Evolutionary conservation across 1,140 invertebrate species (phyloP), one percentile per base, ranked within the genome.

Genomic region (Drosophila auraria): DNA sequence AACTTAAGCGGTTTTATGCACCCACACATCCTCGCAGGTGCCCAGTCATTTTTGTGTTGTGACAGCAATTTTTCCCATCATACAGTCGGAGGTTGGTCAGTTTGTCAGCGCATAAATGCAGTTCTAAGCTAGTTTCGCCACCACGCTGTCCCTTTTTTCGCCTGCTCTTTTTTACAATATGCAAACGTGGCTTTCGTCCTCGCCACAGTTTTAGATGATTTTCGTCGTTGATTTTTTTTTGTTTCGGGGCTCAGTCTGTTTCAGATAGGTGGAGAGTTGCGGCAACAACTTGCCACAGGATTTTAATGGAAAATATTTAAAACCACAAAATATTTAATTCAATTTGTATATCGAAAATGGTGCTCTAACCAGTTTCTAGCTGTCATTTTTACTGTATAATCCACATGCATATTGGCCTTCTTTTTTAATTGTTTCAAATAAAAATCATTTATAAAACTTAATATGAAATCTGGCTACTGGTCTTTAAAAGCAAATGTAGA

Each of bases 281-380:
- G 61, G 59, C 77, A 74, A 80, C 76, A 87, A 80, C 80, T 82
- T 83, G 77, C 84, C 78, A 71, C 62, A 69, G 71, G 40, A 71
- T 89, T 87, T 89, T 89, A 87, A 89, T 89, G 84, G 72, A 89
- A 87, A 81, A 89, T 81, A 80, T 81, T 83, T 73, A 89, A 83
- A 50, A 64, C 56, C 58, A 44, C 63, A 38, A 78, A 78, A 83
- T 78, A 82, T 82, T 87, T 89, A 78, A 87, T 89, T 89, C 65
- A 87, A 89, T 87, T 81, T 65, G 25, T 45, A 27, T 56, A 78
- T 66, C 53, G 73, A 74, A 69, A 45, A 56, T 57, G 30, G 40
- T 3, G 9, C 14, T 51, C 23, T 38, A 45, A 71, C n/a, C 50
- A 47, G 47, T 63, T 78, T 54, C 14, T 44, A 54, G 27, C 27